A percentile compares a stretch with the other conserved stretches of the same genome.
These are phyloP conservation scores for Brachionus asplanchnoidis DNA, from an alignment of 1,140 invertebrate species.

Conservation along the genomic window DNA sequence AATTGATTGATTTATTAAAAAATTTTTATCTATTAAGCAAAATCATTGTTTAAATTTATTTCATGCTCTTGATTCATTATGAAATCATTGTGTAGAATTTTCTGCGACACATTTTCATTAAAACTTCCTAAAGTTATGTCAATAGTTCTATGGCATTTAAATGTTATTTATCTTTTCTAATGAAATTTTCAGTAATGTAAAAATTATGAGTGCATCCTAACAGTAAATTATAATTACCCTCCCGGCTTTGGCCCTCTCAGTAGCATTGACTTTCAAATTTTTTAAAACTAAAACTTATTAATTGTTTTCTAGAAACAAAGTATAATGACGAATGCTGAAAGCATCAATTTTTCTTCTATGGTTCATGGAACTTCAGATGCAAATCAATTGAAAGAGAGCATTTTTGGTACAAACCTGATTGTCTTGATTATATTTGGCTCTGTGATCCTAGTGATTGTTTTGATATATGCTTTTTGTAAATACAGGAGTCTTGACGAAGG, in stretches of 20 bases:
- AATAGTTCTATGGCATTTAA: neutral
- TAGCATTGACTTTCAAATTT: neutral
- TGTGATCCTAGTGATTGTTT: conserved; percentile 61
- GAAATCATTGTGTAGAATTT: neutral
- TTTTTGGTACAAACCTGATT: neutral
- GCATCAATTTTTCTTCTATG: neutral
- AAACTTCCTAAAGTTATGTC: neutral
- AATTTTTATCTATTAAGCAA: neutral
- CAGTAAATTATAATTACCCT: neutral
- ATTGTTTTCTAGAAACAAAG: neutral
- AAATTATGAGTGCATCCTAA: neutral
- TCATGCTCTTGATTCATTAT: neutral
- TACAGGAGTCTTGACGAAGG: conserved; percentile 78
- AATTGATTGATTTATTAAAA: neutral
- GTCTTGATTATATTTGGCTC: neutral
- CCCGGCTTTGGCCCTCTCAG: neutral
- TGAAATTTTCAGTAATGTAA: neutral
- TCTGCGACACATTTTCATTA: neutral
- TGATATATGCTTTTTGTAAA: conserved; percentile 80
- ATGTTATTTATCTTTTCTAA: neutral
- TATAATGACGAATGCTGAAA: neutral
- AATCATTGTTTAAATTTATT: neutral
- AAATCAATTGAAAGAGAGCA: neutral
- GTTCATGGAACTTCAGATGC: neutral
- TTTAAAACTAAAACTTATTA: no score